Conservation (phyloP, 1,140 invertebrate genomes). For the Cherax quadricarinatus region DNA sequence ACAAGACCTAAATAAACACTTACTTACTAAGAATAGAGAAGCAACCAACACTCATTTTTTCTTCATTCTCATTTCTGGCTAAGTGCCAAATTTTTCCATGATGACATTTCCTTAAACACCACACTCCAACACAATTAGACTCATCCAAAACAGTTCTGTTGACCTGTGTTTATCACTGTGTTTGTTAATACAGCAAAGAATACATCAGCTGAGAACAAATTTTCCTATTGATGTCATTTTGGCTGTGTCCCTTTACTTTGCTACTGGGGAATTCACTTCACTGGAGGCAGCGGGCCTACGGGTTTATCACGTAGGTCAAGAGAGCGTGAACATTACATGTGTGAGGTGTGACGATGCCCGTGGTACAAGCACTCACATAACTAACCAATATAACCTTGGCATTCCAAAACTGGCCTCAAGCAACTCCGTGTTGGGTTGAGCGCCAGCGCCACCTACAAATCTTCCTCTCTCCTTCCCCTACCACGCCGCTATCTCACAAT, state of each 20-base stretch:
- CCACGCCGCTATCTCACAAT: background rate
- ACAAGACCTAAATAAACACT: too few relatives aligned
- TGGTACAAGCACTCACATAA: background rate
- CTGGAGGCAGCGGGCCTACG: background rate
- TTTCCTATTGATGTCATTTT: background rate
- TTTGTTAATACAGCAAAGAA: background rate
- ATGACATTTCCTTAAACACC: background rate
- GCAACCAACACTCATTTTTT: background rate
- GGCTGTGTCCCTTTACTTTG: background rate
- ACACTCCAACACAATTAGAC: background rate
- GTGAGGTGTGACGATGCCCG: background rate
- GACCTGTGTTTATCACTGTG: background rate
- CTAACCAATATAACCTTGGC: constrained; percentile 7
- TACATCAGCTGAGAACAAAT: background rate
- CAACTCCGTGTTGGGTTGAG: background rate
- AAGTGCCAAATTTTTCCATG: background rate
- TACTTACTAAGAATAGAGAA: too few relatives aligned
- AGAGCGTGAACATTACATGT: background rate
- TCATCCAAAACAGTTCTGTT: background rate
- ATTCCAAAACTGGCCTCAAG: constrained; percentile 6
- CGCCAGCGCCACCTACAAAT: background rate
- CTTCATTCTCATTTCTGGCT: background rate
- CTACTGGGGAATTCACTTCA: background rate
- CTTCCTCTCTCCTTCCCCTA: background rate
- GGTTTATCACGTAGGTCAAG: background rate